Base-by-base conservation (phyloP, 1,140 invertebrate species). In the Cheumatopsyche charites region DNA sequence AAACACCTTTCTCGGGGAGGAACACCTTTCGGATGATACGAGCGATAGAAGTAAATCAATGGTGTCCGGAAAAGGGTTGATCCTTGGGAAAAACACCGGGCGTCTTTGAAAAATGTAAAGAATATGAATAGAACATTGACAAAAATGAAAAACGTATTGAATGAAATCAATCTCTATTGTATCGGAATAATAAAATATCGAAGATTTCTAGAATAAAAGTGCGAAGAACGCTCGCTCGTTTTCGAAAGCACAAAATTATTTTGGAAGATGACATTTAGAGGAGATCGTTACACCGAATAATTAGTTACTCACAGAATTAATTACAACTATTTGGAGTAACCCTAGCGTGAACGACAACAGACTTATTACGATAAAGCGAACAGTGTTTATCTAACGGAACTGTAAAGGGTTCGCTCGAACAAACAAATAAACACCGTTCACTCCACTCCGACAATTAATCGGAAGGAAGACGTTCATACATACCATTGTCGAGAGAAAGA, bases 401-500 rank as follows among this genome's bases (percentile, higher is more conserved):
- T n/a, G 55, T 58, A 58, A 58, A 58, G 55, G 19, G 55, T 58
- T 25, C 12, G 55, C 12, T n/a, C 25, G 19, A 21, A 7, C 55
- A 58, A 58, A 58, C 25, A 58, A 58, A 58, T n/a, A 58, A 36
- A 9, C 55, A 58, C 55, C 55, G 55, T 25, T 58, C 23, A 11
- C 13, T 58, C 7, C 23, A 11, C 13, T 58, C 7, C 23, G 25
- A 58, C 55, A 58, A 58, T 58, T 23, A 58, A 58, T 58, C 55
- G 55, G 55, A 58, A 58, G 55, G 23, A 58, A 58, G 55, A 58
- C 11, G 55, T n/a, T n/a, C n/a, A n/a, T n/a, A n/a, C n/a, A n/a
- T 1, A 23, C 55, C 21, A 58, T 58, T 58, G 55, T 58, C 4
- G 23, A 26, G 13, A 25, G n/a, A n/a, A n/a, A n/a, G 55, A 4